These are phyloP conservation scores for Amniataba percoides DNA, from an alignment of 2,797 vertebrate species.

Conservation along the genomic window DNA sequence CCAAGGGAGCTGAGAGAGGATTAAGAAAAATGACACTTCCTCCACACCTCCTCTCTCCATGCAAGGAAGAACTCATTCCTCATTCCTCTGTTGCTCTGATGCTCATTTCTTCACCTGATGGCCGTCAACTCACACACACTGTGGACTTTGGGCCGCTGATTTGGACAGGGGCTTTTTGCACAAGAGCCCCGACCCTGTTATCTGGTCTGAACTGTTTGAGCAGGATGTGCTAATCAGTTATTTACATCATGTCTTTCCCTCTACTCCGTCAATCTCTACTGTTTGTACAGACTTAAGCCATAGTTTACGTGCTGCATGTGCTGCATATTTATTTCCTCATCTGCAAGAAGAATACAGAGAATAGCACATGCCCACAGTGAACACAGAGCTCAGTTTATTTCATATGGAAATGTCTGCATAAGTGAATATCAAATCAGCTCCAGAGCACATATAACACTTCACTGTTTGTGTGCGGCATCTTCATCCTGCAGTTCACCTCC, in stretches of 20 bases:
- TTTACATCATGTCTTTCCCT: slow-evolving; percentile 9
- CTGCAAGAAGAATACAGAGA: slow-evolving; percentile 23
- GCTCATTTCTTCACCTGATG: slow-evolving; percentile 19
- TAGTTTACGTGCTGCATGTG: neutral
- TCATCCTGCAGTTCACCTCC: slow-evolving; percentile 15
- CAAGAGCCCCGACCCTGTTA: neutral
- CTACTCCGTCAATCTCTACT: neutral
- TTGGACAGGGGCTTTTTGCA: slow-evolving; percentile 8
- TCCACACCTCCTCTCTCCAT: slow-evolving; percentile 21
- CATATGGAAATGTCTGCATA: slow-evolving; percentile 46
- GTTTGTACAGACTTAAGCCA: slow-evolving; percentile 2
- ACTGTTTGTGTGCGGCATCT: slow-evolving; percentile 1
- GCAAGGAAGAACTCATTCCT: slow-evolving; percentile 35
- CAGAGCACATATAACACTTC: neutral
- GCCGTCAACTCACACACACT: slow-evolving; percentile 1
- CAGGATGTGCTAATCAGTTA: slow-evolving; percentile 12
- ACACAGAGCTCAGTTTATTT: slow-evolving; percentile 30
- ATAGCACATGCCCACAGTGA: slow-evolving; percentile 12
- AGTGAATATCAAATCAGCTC: slow-evolving; percentile 57
- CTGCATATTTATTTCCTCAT: slow-evolving; percentile 17
- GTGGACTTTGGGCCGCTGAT: neutral
- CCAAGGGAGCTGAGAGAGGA: slow-evolving; percentile 39
- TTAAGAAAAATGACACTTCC: slow-evolving; percentile 60
- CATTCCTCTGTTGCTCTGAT: slow-evolving; percentile 28
- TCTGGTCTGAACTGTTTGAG: neutral